Percentiles rank a stretch among this genome's conserved stretches.
Conservation (phyloP, 2,797 vertebrate species). For the Brachymystax lenok region DNA sequence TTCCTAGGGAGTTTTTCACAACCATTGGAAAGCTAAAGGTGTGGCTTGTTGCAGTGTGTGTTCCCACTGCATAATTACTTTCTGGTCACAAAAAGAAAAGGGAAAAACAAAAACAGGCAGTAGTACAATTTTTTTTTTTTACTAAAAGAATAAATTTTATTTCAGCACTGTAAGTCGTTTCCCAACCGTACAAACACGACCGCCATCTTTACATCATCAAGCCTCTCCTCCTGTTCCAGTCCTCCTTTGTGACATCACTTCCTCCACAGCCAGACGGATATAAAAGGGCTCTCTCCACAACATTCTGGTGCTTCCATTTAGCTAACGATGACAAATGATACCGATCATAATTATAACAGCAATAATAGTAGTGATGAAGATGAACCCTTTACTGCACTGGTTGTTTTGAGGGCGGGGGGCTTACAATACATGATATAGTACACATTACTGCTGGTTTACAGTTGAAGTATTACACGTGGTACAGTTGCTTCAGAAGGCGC, state of each 20-base stretch:
- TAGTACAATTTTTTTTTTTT: slow-evolving; percentile 71
- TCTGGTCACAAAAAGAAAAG: slow-evolving; percentile 2
- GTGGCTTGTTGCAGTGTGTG: slow-evolving; percentile 16
- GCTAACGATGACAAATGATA: slow-evolving; percentile 86
- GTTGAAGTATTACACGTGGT: neutral
- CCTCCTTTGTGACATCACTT: slow-evolving; percentile 77
- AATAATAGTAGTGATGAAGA: slow-evolving; percentile 72
- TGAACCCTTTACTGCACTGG: slow-evolving; percentile 76
- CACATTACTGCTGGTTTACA: slow-evolving; percentile 31
- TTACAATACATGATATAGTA: slow-evolving; percentile 81
- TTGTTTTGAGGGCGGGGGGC: slow-evolving; percentile 71
- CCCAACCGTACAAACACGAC: slow-evolving; percentile 91
- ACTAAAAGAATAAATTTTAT: slow-evolving; percentile 99
- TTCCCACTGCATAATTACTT: too few species aligned
- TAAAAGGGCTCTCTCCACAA: slow-evolving; percentile 81
- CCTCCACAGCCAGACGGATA: slow-evolving; percentile 85
- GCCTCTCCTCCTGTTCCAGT: slow-evolving; percentile 65
- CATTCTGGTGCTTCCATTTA: slow-evolving; percentile 84
- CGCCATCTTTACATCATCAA: slow-evolving; percentile 83
- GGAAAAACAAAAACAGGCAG: too few species aligned
- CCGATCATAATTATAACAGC: slow-evolving; percentile 83
- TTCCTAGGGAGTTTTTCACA: too few species aligned
- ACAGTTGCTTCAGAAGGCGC: neutral
- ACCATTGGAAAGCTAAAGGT: too few species aligned
- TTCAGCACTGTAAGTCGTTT: slow-evolving; percentile 97